Base-by-base conservation (phyloP, 2,888 invertebrate species). In the Melitaea athalia region DNA sequence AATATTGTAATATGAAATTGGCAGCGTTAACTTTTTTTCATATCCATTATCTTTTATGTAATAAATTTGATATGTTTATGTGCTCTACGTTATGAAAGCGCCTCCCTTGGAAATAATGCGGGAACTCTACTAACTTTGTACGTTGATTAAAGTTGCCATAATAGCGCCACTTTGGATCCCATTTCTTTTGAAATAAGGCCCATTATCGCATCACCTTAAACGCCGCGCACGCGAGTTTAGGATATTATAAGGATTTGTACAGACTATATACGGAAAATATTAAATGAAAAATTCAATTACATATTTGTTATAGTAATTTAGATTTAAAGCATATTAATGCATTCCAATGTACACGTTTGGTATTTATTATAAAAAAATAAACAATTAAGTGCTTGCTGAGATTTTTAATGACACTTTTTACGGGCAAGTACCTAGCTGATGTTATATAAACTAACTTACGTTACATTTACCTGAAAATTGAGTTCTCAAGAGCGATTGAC, bases 111-210 rank as follows among this genome's bases (percentile, higher is more conserved):
- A 55, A 67, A 61, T 61, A 61, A 62, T 57, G 50, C 70, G 67
- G 64, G 47, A 67, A 67, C 64, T 64, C 55, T 60, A 63, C 62
- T 69, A 72, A 72, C 65, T 72, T 72, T 59, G 47, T 45, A 52
- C 45, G 50, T 47, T 61, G 63, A 69, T 64, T 63, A 50, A 67
- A 70, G 67, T 72, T 63, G n/a, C 12, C 17, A 33, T 63, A 72
- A 70, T 67, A 49, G 61, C 24, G 65, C 64, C 47, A 68, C 69
- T 67, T 63, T 67, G 59, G 59, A 45, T 61, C 60, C 64, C 67
- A 67, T 70, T 67, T 45, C 5, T 61, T 53, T 59, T 45, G 10
- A 42, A 59, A 67, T 69, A 67, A 53, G 55, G 67, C 63, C 65
- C 63, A 68, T 68, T 67, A 65, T 70, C 24, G 63, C 62, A 49